Evolutionary conservation across 2,797 vertebrate species (phyloP).

Genomic region (Tragelaphus oryx): DNA sequence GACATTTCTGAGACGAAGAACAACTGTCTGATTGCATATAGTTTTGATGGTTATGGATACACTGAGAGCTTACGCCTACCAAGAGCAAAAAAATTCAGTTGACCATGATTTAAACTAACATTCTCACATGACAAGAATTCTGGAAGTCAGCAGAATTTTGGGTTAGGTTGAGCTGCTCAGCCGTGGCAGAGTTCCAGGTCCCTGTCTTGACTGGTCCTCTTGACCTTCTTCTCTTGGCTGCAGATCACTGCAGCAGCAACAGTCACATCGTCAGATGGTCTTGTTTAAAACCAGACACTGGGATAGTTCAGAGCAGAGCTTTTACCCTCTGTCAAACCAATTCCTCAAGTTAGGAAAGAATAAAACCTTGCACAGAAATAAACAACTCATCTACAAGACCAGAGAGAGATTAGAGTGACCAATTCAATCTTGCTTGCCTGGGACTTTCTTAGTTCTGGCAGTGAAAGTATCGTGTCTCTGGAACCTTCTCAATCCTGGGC

Average conservation of each 20-base stretch:
- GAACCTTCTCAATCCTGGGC: background rate
- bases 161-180: background rate
- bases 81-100: background rate
- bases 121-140: conserved; percentile 22
- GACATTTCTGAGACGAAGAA: background rate
- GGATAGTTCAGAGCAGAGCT: background rate
- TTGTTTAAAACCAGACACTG: background rate
- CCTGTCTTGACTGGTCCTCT: background rate
- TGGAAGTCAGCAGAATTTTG: background rate
- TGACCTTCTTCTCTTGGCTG: background rate
- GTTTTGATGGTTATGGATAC: background rate
- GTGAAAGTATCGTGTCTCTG: background rate
- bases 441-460: background rate
- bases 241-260: background rate
- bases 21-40: background rate
- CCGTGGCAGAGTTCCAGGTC: background rate
- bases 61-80: background rate
- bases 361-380: background rate
- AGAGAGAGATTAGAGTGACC: background rate
- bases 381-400: background rate
- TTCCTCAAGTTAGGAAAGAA: background rate
- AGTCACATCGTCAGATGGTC: background rate
- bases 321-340: background rate
- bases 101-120: background rate
- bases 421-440: background rate